Evolutionary conservation across 1,140 invertebrate genomes (phyloP).

Genomic region (Bombus picipes): DNA sequence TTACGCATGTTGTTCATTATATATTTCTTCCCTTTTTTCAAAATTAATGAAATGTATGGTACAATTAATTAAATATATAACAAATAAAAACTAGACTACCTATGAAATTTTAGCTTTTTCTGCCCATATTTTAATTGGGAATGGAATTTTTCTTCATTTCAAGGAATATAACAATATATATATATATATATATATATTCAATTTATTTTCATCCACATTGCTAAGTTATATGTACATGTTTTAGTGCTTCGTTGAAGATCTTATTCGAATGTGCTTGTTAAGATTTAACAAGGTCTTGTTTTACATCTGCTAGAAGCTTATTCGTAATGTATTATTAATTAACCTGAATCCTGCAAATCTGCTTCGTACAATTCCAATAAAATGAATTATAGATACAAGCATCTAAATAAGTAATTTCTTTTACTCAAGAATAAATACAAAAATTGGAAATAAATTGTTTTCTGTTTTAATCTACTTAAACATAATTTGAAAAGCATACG

Average conservation of each 20-base stretch:
- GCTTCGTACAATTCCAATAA: neutral
- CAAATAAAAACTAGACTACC: too few relatives aligned
- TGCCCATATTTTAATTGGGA: neutral
- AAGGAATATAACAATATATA: neutral
- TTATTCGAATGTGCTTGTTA: neutral
- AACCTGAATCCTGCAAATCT: neutral
- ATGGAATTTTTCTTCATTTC: neutral
- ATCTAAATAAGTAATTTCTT: neutral
- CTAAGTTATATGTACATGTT: neutral
- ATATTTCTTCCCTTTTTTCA: neutral
- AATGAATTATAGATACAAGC: neutral
- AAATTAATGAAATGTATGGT: neutral
- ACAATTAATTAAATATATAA: neutral
- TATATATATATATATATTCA: neutral
- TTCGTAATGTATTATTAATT: neutral
- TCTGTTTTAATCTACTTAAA: neutral
- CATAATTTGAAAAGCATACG: neutral
- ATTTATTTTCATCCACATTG: neutral
- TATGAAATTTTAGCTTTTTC: neutral
- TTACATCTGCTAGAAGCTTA: neutral
- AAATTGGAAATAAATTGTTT: neutral
- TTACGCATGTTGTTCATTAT: neutral
- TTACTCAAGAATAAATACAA: neutral
- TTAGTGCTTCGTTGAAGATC: neutral
- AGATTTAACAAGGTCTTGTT: slow-evolving; percentile 5